Evolutionary conservation across 2,888 invertebrate species (phyloP), one percentile per base, ranked within the genome.

Genomic region (Tromatobia lineatoria): DNA sequence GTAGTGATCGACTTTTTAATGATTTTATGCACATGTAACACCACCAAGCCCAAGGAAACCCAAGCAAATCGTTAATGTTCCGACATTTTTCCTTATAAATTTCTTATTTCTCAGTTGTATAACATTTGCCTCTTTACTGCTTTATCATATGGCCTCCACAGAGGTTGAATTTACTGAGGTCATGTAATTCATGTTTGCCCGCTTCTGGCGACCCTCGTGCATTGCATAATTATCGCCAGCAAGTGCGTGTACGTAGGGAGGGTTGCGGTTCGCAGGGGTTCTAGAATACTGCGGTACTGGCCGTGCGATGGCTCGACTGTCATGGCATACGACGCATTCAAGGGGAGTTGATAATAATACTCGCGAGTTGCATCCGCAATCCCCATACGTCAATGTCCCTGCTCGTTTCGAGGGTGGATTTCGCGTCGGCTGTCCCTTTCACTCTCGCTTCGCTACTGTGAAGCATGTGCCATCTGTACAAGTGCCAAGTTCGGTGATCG

Each of bases 141-240:
- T 74, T 61, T 25, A 52, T 52, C 18, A 69, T 78, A 59, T 52
- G 20, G 67, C 23, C n/a, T 52, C 42, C 23, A 42, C 66, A 52
- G 52, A 47, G 23, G 57, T 38, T 64, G 52, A 29, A n/a, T 82
- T 71, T 34, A 50, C 64, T 23, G 34, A 66, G 75, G 57, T 77
- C 73, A 69, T 82, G 81, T 85, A 82, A 88, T 87, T 88, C 84
- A 7, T 73, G 71, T 77, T 54, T 70, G 69, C 57, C n/a, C 66
- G 71, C 25, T 74, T 70, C 69, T 77, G 83, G 59, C 83, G 66
- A 84, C 86, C 88, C 88, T 88, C 86, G 78, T 38, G 66, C 74
- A 85, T 79, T 91, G 87, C 88, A 90, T 91, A 90, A 90, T 91
- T 90, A 91, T 90, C 88, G 86, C 85, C 66, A 57, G 80, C 75